phyloP scores from a whole-genome alignment of 2,888 invertebrate genomes.

The Desoria tigrina region DNA sequence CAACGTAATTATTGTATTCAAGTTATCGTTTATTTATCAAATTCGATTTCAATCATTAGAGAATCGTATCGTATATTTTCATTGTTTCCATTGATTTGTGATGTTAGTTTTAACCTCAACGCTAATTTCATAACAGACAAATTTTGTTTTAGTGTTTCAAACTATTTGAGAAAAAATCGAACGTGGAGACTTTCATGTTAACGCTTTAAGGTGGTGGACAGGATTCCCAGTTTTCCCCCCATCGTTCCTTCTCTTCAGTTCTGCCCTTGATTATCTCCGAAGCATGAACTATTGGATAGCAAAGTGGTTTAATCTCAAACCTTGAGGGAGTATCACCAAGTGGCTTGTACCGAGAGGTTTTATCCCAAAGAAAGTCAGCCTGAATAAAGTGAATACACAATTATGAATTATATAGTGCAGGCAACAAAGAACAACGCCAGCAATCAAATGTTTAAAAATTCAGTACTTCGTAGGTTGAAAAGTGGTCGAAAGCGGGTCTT shows the following conservation, averaged over 20 bases:
- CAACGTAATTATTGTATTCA: too few relatives aligned
- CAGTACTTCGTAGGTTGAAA: slow-evolving; percentile 50
- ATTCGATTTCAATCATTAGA: too few relatives aligned
- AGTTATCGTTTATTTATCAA: too few relatives aligned
- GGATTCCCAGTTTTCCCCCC: slow-evolving; percentile 52
- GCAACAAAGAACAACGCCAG: neutral
- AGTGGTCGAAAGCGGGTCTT: slow-evolving; percentile 50
- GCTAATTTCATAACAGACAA: too few relatives aligned
- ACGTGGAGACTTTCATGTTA: neutral
- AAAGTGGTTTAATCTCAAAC: slow-evolving; percentile 46
- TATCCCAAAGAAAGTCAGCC: slow-evolving; percentile 50
- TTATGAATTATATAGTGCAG: neutral
- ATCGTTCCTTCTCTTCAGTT: slow-evolving; percentile 53
- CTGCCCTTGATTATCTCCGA: slow-evolving; percentile 40
- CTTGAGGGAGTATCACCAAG: slow-evolving; percentile 48
- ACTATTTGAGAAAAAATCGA: too few relatives aligned
- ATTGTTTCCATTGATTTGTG: too few relatives aligned
- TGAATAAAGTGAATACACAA: slow-evolving; percentile 5
- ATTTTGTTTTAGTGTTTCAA: too few relatives aligned
- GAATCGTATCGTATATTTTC: too few relatives aligned
- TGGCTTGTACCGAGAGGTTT: slow-evolving; percentile 32
- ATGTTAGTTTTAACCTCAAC: too few relatives aligned
- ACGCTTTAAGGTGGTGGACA: slow-evolving; percentile 34
- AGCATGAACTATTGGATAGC: slow-evolving; percentile 39
- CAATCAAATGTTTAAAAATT: neutral